Evolutionary conservation across 2,888 invertebrate species (phyloP).

Genomic region (Xestobium rufovillosum): DNA sequence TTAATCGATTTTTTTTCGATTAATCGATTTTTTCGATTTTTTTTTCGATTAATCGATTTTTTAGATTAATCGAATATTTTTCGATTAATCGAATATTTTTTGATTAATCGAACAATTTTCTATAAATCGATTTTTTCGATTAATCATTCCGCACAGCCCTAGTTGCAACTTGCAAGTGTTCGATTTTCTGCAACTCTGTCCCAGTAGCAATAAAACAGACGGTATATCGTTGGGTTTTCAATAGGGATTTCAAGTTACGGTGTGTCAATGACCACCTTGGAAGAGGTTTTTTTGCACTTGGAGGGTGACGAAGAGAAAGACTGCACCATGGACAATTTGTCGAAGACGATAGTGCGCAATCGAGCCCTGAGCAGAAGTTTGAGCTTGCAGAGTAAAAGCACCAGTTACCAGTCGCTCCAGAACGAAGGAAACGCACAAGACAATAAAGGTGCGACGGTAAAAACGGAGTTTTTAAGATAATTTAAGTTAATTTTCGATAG

Average conservation of each 20-base stretch:
- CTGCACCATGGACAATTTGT: slow-evolving; percentile 60
- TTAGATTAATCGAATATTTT: too few species aligned
- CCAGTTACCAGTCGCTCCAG: slow-evolving; percentile 65
- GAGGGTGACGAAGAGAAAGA: slow-evolving; percentile 67
- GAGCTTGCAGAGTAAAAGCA: slow-evolving; percentile 65
- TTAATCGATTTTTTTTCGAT: too few species aligned
- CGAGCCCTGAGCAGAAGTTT: slow-evolving; percentile 63
- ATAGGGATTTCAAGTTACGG: slow-evolving; percentile 71
- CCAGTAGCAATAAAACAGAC: too few species aligned
- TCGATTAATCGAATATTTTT: too few species aligned
- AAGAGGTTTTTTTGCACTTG: slow-evolving; percentile 76
- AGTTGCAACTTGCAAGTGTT: too few species aligned
- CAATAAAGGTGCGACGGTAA: slow-evolving; percentile 13
- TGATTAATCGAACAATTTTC: too few species aligned
- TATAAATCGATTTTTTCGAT: too few species aligned
- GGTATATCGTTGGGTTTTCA: too few species aligned
- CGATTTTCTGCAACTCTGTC: too few species aligned
- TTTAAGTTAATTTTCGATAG: slow-evolving; percentile 33
- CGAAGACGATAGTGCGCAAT: slow-evolving; percentile 66
- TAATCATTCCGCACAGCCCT: too few species aligned
- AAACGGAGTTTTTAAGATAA: slow-evolving; percentile 29
- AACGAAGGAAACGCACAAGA: slow-evolving; percentile 41
- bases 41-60: too few species aligned
- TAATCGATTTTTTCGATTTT: too few species aligned
- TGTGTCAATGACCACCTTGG: slow-evolving; percentile 82